phyloP scores from a whole-genome alignment of 2,113 vertebrate genomes.

The Myiozetetes cayanensis region DNA sequence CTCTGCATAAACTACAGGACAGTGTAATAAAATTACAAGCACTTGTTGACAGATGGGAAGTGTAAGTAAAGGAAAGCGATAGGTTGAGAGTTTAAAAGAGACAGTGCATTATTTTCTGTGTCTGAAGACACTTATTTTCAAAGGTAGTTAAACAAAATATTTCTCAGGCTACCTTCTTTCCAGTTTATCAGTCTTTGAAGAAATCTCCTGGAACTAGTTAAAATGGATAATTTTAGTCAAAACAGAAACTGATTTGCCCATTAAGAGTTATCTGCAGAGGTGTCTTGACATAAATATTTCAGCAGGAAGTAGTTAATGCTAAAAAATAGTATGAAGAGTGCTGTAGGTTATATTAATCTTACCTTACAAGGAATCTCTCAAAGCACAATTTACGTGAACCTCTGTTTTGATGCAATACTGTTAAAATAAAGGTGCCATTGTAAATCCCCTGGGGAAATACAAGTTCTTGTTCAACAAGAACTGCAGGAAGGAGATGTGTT shows the following conservation, averaged over 20 bases:
- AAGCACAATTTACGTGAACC: not conserved
- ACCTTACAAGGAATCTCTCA: slow-evolving; percentile 12
- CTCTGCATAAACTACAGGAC: slow-evolving; percentile 79
- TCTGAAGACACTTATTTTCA: not conserved
- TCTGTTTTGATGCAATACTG: not conserved
- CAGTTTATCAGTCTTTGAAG: not conserved
- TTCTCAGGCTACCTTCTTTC: not conserved
- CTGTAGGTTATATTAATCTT: slow-evolving; percentile 44
- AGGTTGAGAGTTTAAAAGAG: slow-evolving; percentile 70
- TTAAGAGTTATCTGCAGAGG: slow-evolving; percentile 16
- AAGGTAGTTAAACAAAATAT: not conserved
- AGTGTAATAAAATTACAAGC: slow-evolving; percentile 81
- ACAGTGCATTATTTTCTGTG: slow-evolving; percentile 51
- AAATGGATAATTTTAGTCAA: not conserved
- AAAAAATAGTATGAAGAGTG: slow-evolving; percentile 12
- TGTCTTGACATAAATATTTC: slow-evolving; percentile 57
- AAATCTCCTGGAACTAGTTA: not conserved
- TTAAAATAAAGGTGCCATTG: not conserved
- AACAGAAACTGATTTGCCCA: slow-evolving; percentile 6
- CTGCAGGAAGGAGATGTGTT: not conserved
- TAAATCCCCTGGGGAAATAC: not conserved
- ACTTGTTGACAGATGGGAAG: slow-evolving; percentile 78
- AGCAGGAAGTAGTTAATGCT: slow-evolving; percentile 14
- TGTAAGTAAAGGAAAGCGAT: slow-evolving; percentile 70
- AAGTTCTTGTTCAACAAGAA: slow-evolving; percentile 10